Base-by-base conservation (phyloP, 2,113 vertebrate genomes). In the Tautogolabrus adspersus region DNA sequence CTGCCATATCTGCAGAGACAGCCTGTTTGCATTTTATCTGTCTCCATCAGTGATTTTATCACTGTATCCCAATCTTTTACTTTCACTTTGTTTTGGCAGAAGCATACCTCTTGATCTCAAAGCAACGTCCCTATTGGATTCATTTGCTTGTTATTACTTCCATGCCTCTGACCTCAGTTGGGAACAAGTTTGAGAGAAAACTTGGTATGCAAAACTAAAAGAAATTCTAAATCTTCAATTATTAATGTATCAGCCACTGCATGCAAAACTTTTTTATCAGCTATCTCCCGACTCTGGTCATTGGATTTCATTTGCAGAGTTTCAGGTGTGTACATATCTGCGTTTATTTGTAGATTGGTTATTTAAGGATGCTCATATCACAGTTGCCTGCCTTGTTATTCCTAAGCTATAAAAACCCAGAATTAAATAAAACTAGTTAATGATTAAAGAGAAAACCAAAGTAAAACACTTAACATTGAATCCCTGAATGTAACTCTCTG, bases 141-240 rank as follows among this genome's bases (percentile, higher is more conserved):
- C 19, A 75, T 74, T 82, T 74, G 70, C 77, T 56, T 68, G 70
- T 69, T 80, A 84, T 86, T 86, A 83, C 68, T 58, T 78, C 49
- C 23, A 8, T 54, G 72, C 51, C 26, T 66, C 58, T 84, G 75
- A 88, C 85, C 84, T 82, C 52, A 60, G 47, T 38, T 80, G 72
- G 75, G 73, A 75, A 75, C 72, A 52, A 69, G 75, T 82, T 82
- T 83, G 68, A 51, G 69, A 88, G 68, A 76, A 5, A 72, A 75
- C 47, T 81, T 77, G 40, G 78, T 79, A 81, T 87, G 59, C 67
- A 75, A 79, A 82, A 87, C 81, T 80, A 82, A 89, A 79, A 44
- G 51, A 59, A 76, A 69, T 37, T 83, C 77, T 86, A 81, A 34
- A 77, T 75, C 73, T 82, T 72, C 40, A 62, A 77, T 88, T 72